Base-by-base conservation (phyloP, 92 coral and sea anemone species). In the Palythoa grandiflora region DNA sequence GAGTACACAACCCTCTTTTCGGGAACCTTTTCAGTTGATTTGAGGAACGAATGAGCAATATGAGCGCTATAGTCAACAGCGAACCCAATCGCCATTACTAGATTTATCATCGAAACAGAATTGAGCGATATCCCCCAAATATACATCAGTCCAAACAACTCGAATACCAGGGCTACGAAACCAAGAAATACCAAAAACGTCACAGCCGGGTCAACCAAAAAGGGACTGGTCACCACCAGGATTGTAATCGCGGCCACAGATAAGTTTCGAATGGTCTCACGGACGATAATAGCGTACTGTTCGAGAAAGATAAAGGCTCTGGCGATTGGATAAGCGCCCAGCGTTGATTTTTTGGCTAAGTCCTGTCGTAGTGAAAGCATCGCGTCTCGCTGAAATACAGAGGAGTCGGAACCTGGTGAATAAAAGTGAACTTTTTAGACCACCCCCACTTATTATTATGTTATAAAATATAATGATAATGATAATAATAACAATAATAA, bases 11-110 rank as follows among this genome's bases (percentile, higher is more conserved):
- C 98, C 40, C 98, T 92, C 65, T 94, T 94, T 75, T 94, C 95
- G 76, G 98, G 90, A 40, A 87, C 84, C 5, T 36, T 16, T 83
- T 94, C 85, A 51, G 68, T 68, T 39, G 98, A 96, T 61, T 81
- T 71, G 36, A 94, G 93, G 85, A 93, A 96, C 50, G 94, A 94
- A 89, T 96, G 98, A 73, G 98, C 98, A 54, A 96, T 77, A 78
- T 96, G 98, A 9, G 98, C 98, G 80, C 98, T 96, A 79, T 96
- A 96, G 73, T 96, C 98, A 76, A 96, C 98, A 12, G 98, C 87
- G 65, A 96, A 96, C 9, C 98, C 98, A 75, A 96, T 85, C 16
- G 98, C 98, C 98, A 96, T 94, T 10, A 96, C 95, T 12, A 96
- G 95, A 68, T 96, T 96, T 75, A 96, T 93, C 98, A 96, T 96